Evolutionary conservation across 2,113 vertebrate species (phyloP).

Genomic region (Peucedramus taeniatus): DNA sequence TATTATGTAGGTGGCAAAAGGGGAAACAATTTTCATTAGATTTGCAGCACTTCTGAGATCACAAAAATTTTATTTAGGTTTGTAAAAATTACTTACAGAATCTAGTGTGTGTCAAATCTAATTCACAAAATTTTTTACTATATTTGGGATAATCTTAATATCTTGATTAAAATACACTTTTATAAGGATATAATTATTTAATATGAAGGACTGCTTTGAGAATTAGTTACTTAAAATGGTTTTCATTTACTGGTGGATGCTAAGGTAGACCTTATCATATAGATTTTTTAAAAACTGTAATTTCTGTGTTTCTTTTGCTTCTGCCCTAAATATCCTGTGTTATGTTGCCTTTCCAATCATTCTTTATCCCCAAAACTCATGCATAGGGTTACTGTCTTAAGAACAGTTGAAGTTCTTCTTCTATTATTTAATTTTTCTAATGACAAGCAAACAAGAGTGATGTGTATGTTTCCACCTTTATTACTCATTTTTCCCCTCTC

Average conservation of each 20-base stretch:
- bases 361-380: background rate
- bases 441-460: conserved; percentile 58
- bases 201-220: background rate
- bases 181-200: background rate
- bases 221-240: background rate
- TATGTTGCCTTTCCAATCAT: background rate
- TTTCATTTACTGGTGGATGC: background rate
- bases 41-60: background rate
- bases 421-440: conserved; percentile 39
- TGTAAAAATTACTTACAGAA: background rate
- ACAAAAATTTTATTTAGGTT: background rate
- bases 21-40: background rate
- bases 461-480: conserved; percentile 57
- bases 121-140: background rate
- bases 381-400: background rate
- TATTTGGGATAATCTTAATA: background rate
- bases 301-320: background rate
- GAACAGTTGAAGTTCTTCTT: background rate
- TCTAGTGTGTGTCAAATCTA: background rate
- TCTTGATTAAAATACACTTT: background rate
- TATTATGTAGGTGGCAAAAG: background rate
- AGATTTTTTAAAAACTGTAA: background rate
- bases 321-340: background rate
- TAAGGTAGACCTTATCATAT: background rate
- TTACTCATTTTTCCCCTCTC: conserved; percentile 54